Percentiles rank a stretch among this genome's conserved stretches.
These are phyloP conservation scores for Enteromius unitaeniatus DNA, from an alignment of 2,797 vertebrate species.

Conservation along the genomic window DNA sequence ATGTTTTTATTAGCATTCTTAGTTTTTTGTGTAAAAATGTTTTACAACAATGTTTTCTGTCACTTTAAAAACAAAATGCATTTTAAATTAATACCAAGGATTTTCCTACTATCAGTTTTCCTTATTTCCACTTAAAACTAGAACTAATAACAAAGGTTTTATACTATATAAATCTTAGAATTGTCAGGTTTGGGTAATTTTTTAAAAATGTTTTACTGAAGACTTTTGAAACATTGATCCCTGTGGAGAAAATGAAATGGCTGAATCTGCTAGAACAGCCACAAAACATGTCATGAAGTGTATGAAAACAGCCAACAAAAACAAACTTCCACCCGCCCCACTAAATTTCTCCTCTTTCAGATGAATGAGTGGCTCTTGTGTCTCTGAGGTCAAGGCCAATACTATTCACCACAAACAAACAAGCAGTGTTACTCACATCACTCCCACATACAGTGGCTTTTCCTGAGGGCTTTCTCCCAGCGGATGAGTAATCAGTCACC, in stretches of 20 bases:
- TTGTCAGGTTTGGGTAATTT: neutral
- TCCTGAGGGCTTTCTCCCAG: neutral
- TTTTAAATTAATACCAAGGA: neutral
- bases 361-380: neutral
- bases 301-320: neutral
- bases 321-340: neutral
- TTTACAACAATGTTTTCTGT: neutral
- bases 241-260: neutral
- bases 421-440: constrained; percentile 22
- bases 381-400: constrained; percentile 14
- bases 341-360: neutral
- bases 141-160: neutral
- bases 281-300: neutral
- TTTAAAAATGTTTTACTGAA: neutral
- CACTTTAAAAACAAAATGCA: neutral
- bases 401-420: neutral
- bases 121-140: neutral
- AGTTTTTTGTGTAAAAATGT: neutral
- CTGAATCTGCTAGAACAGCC: neutral
- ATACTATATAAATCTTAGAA: neutral
- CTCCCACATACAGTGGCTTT: constrained; percentile 21
- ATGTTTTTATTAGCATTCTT: neutral
- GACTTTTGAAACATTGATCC: neutral
- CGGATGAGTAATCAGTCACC: constrained; percentile 3
- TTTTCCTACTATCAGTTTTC: neutral